Base-by-base conservation (phyloP, 2,113 vertebrate species). In the Balaeniceps rex region DNA sequence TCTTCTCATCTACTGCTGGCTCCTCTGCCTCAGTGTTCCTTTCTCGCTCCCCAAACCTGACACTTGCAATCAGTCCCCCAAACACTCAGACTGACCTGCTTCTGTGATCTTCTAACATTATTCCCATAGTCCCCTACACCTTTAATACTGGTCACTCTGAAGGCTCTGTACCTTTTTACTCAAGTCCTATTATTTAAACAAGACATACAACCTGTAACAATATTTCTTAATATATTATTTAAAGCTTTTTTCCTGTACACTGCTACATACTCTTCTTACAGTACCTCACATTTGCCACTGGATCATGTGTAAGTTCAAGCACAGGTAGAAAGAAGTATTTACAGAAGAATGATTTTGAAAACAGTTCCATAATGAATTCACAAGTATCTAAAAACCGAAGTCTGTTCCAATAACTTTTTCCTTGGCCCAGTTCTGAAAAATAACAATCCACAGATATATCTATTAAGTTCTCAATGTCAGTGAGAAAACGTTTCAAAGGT, bases 341-440 rank as follows among this genome's bases (percentile, higher is more conserved):
- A 98, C 99, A 99, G 97, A 99, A 99, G 98, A 99, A 99, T 65
- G 99, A 99, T 88, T 99, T 99, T 87, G 99, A 99, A 98, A 99
- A 99, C 52, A 99, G 97, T 80, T 99, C 99, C 87, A 99, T 99
- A 93, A 99, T 99, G 85, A 98, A 99, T 98, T 99, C 99, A 98
- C 99, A 99, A 76, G 99, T 98, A 94, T 99, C 99, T 88, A 99
- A 98, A 98, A 99, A 99, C 13, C 99, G 98, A 86, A 99, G 98
- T 88, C 99, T 99, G 97, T 99, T 99, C 99, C 99, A 99, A 34
- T 99, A 99, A 97, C 99, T 99, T 98, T 98, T 99, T 75, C 99
- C 99, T 97, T 99, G 99, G 86, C 99, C 99, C 71, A 99, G 95
- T 97, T 99, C 99, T 99, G 97, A 75, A 98, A 97, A 81, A 86